Evolutionary conservation across 1,140 invertebrate species (phyloP), one percentile per base, ranked within the genome.

Genomic region (Drosophila navojoa): DNA sequence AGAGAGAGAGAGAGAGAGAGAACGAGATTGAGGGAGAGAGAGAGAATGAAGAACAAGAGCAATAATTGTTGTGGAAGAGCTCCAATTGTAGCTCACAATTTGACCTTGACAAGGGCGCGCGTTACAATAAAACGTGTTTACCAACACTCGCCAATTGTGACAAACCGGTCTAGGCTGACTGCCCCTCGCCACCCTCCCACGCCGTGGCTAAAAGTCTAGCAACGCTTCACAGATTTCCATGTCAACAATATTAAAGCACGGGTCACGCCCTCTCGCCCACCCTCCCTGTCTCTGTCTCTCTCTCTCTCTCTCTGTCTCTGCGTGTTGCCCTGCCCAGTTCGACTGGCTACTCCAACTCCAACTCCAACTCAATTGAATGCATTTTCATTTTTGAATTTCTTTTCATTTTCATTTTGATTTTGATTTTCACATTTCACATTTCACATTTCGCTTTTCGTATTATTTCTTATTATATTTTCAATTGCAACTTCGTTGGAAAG

Each of bases 51-150:
- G 32, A 32, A 9, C 10, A 38, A 38, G 35, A 38, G 13, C 19
- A 22, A 6, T 6, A 22, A 9, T 9, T 32, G 32, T 7, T 2
- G 2, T 32, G 6, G 22, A n/a, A 13, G 19, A 52, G 57, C 25
- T 15, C 15, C 62, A 66, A 19, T 60, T 72, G 55, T 22, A 60
- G 64, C 47, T 47, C 63, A 38, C 57, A 52, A 55, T 35, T 44
- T 87, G 82, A 87, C 82, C 82, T 87, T 87, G 82, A 82, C 82
- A 87, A 87, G 82, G 82, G 82, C 82, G 87, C 53, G 42, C 53
- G 49, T 32, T 13, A 38, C 11, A 54, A 4, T 5, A 10, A 86
- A 85, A 86, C 81, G 71, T 86, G 84, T 79, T 79, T 82, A 66
- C 71, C 66, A 55, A 71, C 66, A 77, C 64, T 38, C 35, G 35